Base-by-base conservation (phyloP, 2,113 vertebrate genomes). In the Fulmarus glacialis region DNA sequence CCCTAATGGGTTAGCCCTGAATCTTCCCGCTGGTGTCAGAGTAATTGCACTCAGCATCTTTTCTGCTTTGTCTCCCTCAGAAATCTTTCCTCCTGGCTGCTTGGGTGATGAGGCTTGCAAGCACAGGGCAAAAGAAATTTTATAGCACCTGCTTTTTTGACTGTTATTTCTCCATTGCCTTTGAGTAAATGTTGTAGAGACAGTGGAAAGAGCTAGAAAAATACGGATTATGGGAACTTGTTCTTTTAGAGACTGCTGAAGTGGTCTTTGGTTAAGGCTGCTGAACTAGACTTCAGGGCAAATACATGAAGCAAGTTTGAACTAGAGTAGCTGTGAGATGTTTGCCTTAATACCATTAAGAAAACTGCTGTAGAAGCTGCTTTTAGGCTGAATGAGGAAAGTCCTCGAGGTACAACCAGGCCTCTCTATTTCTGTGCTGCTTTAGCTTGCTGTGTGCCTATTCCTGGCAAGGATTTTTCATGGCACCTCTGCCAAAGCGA, bases 401-500 rank as follows among this genome's bases (percentile, higher is more conserved):
- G 36, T 16, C 62, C 53, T 83, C 56, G 62, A 92, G 66, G 9
- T 17, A 17, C 15, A 58, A 4, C 11, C 47, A 75, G 42, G 10
- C 36, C 43, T 55, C 20, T 32, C 30, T 30, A 5, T 6, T 38
- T 52, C 32, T 72, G 21, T 84, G 42, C 63, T 75, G n/a, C 36
- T 79, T 59, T 55, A 50, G 9, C 27, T 72, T 38, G 17, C 2
- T 23, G 8, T 53, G 22, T 29, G 38, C 47, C 14, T 11, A 6
- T 59, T 20, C 43, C 19, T 83, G 43, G 4, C 36, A 74, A 59
- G 55, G 24, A 34, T 85, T 92, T 72, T 23, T 83, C 24, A 4
- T 7, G 48, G 47, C 22, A 6, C 3, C 17, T 71, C 38, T 19
- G 19, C 32, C 38, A 36, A 63, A 26, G 4, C 0, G 0, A 60